Base-by-base conservation (phyloP, 2,888 invertebrate species). In the Ophioninae sp. region DNA sequence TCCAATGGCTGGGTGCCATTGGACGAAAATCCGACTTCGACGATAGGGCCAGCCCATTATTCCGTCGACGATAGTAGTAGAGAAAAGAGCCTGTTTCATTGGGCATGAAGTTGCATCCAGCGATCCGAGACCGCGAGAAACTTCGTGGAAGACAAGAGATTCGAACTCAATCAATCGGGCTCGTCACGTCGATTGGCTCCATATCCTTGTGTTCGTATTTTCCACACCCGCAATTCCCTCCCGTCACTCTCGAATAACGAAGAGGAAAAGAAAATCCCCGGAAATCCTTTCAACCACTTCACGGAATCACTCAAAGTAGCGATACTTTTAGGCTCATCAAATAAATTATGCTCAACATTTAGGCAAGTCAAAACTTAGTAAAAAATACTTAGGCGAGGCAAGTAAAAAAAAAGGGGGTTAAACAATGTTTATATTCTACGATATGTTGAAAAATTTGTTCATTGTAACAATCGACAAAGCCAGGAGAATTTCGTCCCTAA, bases 71-170 rank as follows among this genome's bases (percentile, higher is more conserved):
- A 58, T 51, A 68, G 56, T 58, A 59, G 72, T 61, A 58, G 71
- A 64, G 64, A 23, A 68, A 68, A 74, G 72, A 63, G 79, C 83
- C 83, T 86, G 87, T 87, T 87, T 85, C 85, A 87, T 87, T 86
- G 87, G 82, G 87, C 87, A 86, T 87, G 87, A 87, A 87, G 87
- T 87, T 87, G 86, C 85, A 85, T 82, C 80, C 85, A 81, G 82
- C 81, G 84, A 87, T 82, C 86, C 85, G 69, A 75, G 85, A 85
- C 87, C 71, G 78, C 13, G 80, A 63, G 73, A 79, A 87, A 87
- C 85, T 86, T 85, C 83, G 71, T 64, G 23, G 76, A 69, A 83
- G 81, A 86, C 83, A 86, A 85, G 85, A 79, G 80, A 79, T 85
- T 84, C 74, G 68, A 76, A 65, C 59, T 78, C 63, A 78, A 83